A percentile compares a stretch with the other conserved stretches of the same genome.
Evolutionary conservation across 2,888 invertebrate species (phyloP).

Genomic region (Eustalomyia histrio): DNA sequence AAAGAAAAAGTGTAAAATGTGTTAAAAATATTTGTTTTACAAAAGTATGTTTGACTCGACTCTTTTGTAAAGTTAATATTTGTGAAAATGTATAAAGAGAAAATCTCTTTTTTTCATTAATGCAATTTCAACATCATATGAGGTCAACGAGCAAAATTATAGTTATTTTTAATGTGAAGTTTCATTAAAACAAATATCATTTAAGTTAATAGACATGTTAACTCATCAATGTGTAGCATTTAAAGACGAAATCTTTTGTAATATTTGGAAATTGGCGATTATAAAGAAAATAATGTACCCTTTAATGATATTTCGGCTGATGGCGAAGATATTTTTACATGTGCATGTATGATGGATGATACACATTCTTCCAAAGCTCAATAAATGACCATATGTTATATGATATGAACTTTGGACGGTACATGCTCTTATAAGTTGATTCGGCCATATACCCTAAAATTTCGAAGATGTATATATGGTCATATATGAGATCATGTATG

Average conservation of each 20-base stretch:
- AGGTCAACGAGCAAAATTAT: slow-evolving; percentile 26
- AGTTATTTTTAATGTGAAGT: slow-evolving; percentile 36
- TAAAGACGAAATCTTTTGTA: background rate
- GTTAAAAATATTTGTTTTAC: slow-evolving; percentile 59
- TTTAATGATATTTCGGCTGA: too few relatives aligned
- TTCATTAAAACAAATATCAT: slow-evolving; percentile 49
- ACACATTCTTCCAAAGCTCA: too few relatives aligned
- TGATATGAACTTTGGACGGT: too few relatives aligned
- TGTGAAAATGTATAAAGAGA: slow-evolving; percentile 35
- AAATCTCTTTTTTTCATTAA: slow-evolving; percentile 43
- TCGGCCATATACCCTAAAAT: too few relatives aligned
- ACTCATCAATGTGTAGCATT: background rate
- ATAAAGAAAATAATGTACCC: background rate
- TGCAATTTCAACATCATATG: slow-evolving; percentile 24
- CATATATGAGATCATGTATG: too few relatives aligned
- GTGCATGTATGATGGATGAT: too few relatives aligned
- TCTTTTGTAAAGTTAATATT: slow-evolving; percentile 26
- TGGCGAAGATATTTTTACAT: too few relatives aligned
- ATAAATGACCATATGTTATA: too few relatives aligned
- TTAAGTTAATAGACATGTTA: slow-evolving; percentile 47
- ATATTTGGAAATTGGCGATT: background rate
- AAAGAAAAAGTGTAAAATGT: slow-evolving; percentile 51
- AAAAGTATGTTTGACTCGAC: slow-evolving; percentile 53
- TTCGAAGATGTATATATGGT: too few relatives aligned
- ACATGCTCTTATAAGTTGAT: too few relatives aligned